These are phyloP conservation scores for Drosophila aldrichi DNA, from an alignment of 2,888 invertebrate species.

Conservation along the genomic window DNA sequence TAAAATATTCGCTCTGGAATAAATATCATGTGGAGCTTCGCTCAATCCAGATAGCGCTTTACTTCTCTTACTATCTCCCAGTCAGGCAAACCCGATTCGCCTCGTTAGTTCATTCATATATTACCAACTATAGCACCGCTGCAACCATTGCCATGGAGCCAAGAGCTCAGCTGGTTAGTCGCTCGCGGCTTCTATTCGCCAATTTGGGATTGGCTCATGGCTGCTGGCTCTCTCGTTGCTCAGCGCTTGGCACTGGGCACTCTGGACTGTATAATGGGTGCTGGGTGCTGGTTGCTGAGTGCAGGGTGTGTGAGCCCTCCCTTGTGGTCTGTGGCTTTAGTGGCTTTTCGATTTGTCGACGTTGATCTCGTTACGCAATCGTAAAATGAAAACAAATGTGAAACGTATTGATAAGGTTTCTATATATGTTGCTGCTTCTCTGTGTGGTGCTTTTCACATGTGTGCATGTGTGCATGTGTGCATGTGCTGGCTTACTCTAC, in stretches of 20 bases:
- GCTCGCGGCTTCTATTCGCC: conserved; percentile 8
- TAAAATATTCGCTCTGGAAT: not conserved
- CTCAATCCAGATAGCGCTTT: not conserved
- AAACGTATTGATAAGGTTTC: conserved; percentile 76
- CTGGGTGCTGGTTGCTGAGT: conserved; percentile 5
- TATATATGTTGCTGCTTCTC: conserved; percentile 25
- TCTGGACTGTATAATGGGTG: conserved; percentile 1
- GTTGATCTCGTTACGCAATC: conserved; percentile 79
- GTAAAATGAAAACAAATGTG: conserved; percentile 80
- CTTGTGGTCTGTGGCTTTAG: conserved; percentile 68
- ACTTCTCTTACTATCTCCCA: rapidly evolving
- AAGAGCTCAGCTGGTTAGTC: conserved; percentile 45
- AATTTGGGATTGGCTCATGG: conserved; percentile 11
- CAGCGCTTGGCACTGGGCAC: not conserved
- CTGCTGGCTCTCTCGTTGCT: conserved; percentile 25
- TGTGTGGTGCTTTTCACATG: not conserved
- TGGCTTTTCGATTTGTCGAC: conserved; percentile 79
- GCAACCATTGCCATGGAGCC: conserved; percentile 15
- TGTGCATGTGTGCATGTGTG: not conserved
- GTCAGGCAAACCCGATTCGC: conserved; percentile 14
- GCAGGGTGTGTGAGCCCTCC: conserved; percentile 9
- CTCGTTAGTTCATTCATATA: conserved; percentile 64
- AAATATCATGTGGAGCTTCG: not conserved
- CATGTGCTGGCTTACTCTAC: conserved; percentile 6
- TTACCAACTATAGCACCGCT: conserved; percentile 52